phyloP scores from a whole-genome alignment of 2,888 invertebrate species.

The Nematopogon swammerdamellus region DNA sequence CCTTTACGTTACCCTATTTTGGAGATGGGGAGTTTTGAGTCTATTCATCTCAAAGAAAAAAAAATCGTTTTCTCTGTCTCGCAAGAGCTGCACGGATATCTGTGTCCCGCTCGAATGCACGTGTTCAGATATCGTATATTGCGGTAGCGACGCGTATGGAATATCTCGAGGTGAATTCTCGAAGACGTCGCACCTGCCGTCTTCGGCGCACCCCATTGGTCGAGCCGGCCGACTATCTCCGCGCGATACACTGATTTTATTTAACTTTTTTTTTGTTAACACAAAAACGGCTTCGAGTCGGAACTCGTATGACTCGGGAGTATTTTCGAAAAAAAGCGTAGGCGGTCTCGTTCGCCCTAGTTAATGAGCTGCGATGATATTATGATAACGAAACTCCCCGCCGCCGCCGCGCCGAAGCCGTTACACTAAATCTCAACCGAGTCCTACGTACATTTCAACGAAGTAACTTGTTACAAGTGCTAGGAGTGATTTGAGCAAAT shows the following conservation, averaged over 20 bases:
- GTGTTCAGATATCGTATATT: constrained; percentile 52
- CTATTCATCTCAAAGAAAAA: constrained; percentile 51
- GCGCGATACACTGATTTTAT: constrained; percentile 52
- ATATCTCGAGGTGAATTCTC: constrained; percentile 5
- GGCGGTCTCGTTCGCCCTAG: neutral
- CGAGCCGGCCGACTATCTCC: constrained; percentile 38
- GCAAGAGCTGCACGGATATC: constrained; percentile 21
- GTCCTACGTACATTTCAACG: too few relatives aligned
- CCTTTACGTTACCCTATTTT: constrained; percentile 59
- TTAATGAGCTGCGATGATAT: neutral
- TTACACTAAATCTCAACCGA: too few relatives aligned
- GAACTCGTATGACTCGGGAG: constrained; percentile 40
- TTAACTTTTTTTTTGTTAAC: constrained; percentile 43
- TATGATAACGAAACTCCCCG: neutral
- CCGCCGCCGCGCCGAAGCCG: too few relatives aligned
- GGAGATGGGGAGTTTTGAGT: constrained; percentile 56
- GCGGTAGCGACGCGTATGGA: constrained; percentile 32
- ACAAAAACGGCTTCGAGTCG: constrained; percentile 49
- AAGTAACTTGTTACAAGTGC: too few relatives aligned
- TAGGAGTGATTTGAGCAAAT: neutral
- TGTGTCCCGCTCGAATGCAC: constrained; percentile 54
- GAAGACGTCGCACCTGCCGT: constrained; percentile 36
- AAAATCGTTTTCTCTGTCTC: constrained; percentile 33
- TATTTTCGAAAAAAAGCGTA: constrained; percentile 20
- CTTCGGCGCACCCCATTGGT: constrained; percentile 49